A percentile compares a stretch with the other conserved stretches of the same genome.
Conservation (phyloP, 2,888 invertebrate species). For the Watsonalla cultraria region DNA sequence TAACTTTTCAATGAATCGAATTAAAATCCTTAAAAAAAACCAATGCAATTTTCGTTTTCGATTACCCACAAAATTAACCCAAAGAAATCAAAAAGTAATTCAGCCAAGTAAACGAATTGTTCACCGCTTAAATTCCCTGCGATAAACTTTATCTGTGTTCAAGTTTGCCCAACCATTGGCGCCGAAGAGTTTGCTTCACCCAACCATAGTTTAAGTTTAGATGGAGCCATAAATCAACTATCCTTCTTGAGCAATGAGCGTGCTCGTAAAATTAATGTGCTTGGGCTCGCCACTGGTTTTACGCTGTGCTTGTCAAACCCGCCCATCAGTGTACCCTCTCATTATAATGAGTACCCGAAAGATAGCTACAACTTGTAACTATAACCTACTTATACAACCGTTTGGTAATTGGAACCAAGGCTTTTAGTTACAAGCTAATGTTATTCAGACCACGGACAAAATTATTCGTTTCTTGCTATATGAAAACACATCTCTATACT, state of each 20-base stretch:
- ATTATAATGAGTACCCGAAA: slow-evolving; percentile 28
- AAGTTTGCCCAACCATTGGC: background rate
- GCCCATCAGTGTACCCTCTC: slow-evolving; percentile 30
- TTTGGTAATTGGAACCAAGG: too few relatives aligned
- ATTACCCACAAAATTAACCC: background rate
- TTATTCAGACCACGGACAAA: too few relatives aligned
- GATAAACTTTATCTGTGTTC: background rate
- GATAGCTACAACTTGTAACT: slow-evolving; percentile 10
- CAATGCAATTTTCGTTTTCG: too few relatives aligned
- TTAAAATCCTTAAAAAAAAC: too few relatives aligned
- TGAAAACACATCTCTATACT: too few relatives aligned
- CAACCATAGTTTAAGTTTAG: slow-evolving; percentile 4
- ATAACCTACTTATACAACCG: too few relatives aligned
- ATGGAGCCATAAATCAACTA: slow-evolving; percentile 24
- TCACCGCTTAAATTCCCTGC: background rate
- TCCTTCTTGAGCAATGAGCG: slow-evolving; percentile 28
- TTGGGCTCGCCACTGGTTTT: slow-evolving; percentile 19
- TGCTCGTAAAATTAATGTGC: slow-evolving; percentile 42
- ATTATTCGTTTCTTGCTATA: too few relatives aligned
- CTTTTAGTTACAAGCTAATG: background rate
- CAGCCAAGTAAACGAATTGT: background rate
- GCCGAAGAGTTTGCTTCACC: background rate
- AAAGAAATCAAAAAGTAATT: background rate
- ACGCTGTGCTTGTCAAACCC: slow-evolving; percentile 35
- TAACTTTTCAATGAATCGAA: too few relatives aligned